Evolutionary conservation across 1,140 invertebrate genomes (phyloP), one percentile per base, ranked within the genome.

Genomic region (Halictus rubicundus): DNA sequence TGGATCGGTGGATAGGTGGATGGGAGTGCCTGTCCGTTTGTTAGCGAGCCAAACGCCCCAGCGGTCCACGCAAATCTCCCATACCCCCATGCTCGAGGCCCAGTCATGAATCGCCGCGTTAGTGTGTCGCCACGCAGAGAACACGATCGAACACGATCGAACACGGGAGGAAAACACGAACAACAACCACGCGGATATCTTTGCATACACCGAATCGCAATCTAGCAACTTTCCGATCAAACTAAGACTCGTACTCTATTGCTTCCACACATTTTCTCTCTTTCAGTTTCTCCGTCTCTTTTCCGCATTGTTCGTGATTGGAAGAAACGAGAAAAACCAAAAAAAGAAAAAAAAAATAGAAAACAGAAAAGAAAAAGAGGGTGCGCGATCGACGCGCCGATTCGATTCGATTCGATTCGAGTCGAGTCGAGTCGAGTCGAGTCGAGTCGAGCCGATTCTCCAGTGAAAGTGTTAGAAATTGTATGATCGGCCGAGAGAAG

Each of bases 1-100:
- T 63, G 82, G 70, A 73, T 78, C 63, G 39, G 59, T 63, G 61
- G 75, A 49, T 75, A 87, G 86, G 87, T 90, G 88, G 89, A 81
- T 89, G 90, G 92, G 90, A 93, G 90, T 93, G 93, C 92, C 93
- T 93, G 92, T 93, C 90, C 90, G 92, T 93, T 93, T 93, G 84
- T 94, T 94, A 93, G 93, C 92, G 91, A 93, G 92, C 91, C 89
- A 92, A 90, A 93, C 91, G 92, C 91, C 91, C 92, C 91, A 91
- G 89, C 90, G 92, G 92, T 93, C 92, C 92, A 92, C 92, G 89
- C 91, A 91, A 88, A 87, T 93, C 92, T 93, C 92, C 92, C 92
- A 84, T 89, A 90, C 86, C 88, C 89, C 86, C 88, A 89, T 89
- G 88, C 89, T 91, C 83, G 80, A 91, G 91, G 92, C 88, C 90